Evolutionary conservation across 2,113 vertebrate genomes (phyloP), one percentile per base, ranked within the genome.

Genomic region (Marmota monax): DNA sequence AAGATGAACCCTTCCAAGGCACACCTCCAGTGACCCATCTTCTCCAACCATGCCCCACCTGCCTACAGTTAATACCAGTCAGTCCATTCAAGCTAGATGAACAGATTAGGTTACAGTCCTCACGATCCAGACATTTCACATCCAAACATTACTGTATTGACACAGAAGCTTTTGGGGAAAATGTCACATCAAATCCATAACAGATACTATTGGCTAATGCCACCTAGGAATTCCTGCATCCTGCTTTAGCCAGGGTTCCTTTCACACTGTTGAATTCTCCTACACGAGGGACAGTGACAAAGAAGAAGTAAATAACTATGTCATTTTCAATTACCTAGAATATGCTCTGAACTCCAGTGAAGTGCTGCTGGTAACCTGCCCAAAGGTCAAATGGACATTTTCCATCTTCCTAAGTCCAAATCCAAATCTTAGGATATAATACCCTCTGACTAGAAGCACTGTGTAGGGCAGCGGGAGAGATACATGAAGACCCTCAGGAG

Each of bases 351-450:
- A 56, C 12, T 74, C 61, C 70, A 94, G 5, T 32, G 34, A 90
- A 87, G 58, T 0, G 32, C 23, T 87, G 32, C 6, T 69, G 63
- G 74, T 48, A 72, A 77, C 27, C 39, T 83, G 22, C 8, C 6
- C 58, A 18, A 78, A 96, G 11, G 18, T 34, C 53, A 65, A 85
- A 39, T 7, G 12, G 14, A 39, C 22, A 34, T 88, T 79, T 78
- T 79, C 16, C 22, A 45, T 90, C 70, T 90, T 91, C 72, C 70
- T 72, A 93, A 92, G 4, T 14, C 51, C 70, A 94, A 42, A 86
- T 9, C 20, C 61, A 85, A 53, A 89, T 63, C 23, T 85, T 80
- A 17, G 32, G 8, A 85, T 32, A 45, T 65, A 45, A 13, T 4
- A n/a, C 13, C 22, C 32, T 91, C 23, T 56, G 78, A 61, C 72